A percentile compares a stretch with the other conserved stretches of the same genome.
These are phyloP conservation scores for Sorex araneus DNA, from an alignment of 2,113 vertebrate genomes.

Conservation along the genomic window DNA sequence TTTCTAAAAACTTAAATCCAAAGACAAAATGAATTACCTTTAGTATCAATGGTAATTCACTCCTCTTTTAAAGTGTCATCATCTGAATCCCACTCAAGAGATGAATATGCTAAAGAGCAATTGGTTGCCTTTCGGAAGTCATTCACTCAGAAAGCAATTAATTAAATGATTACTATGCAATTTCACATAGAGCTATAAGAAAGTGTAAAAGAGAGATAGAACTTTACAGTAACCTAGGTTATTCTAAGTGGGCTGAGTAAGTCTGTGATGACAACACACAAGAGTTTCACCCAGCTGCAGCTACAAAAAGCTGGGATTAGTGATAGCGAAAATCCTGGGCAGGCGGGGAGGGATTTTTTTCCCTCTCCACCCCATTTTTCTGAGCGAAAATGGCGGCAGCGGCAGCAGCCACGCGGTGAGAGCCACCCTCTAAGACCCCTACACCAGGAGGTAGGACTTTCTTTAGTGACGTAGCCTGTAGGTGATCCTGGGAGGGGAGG, in stretches of 20 bases:
- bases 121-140: not conserved
- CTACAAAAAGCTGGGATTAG: not conserved
- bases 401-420: too few relatives aligned
- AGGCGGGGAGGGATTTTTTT: too few relatives aligned
- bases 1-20: not conserved
- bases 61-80: conserved; percentile 23
- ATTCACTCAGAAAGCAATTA: conserved; percentile 4
- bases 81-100: conserved; percentile 11
- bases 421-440: too few relatives aligned
- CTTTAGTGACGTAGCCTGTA: too few relatives aligned
- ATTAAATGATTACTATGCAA: not conserved
- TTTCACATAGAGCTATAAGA: not conserved
- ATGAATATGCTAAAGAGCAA: not conserved
- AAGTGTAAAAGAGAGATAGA: not conserved
- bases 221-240: not conserved
- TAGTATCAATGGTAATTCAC: not conserved
- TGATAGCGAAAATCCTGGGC: not conserved
- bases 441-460: too few relatives aligned
- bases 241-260: not conserved
- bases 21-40: not conserved
- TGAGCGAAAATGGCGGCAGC: too few relatives aligned
- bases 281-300: not conserved
- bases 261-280: not conserved
- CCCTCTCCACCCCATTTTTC: too few relatives aligned
- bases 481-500: too few relatives aligned